Evolutionary conservation across 2,113 vertebrate species (phyloP).

Genomic region (Peromyscus polionotus): DNA sequence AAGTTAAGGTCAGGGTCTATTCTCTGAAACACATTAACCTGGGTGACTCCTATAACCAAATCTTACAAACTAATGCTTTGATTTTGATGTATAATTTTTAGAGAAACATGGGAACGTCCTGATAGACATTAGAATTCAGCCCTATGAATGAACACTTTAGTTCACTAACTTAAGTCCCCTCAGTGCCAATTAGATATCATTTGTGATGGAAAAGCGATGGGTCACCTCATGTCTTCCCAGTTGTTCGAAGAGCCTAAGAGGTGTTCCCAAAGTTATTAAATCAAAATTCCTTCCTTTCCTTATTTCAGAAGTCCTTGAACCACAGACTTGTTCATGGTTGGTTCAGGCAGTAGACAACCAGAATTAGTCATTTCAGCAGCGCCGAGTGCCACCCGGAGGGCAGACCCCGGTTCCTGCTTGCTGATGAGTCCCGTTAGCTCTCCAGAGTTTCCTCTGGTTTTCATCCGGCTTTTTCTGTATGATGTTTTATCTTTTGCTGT

Average conservation of each 20-base stretch:
- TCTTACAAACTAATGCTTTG: conserved; percentile 88
- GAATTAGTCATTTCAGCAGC: not conserved
- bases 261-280: not conserved
- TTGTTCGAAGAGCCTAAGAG: conserved; percentile 54
- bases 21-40: conserved; percentile 87
- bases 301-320: conserved; percentile 13
- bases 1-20: conserved; percentile 93
- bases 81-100: conserved; percentile 78
- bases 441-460: conserved; percentile 45
- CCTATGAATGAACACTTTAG: conserved; percentile 49
- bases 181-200: conserved; percentile 39
- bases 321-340: not conserved
- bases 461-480: conserved; percentile 69
- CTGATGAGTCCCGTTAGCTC: conserved; percentile 10
- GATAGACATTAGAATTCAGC: conserved; percentile 65
- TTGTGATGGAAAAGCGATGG: conserved; percentile 29
- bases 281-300: not conserved
- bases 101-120: conserved; percentile 64
- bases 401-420: not conserved
- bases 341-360: not conserved
- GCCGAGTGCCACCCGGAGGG: not conserved
- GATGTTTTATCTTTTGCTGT: conserved; percentile 54
- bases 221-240: conserved; percentile 62
- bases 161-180: conserved; percentile 63
- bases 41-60: conserved; percentile 84